These are phyloP conservation scores for Lutjanus argentimaculatus DNA, from an alignment of 2,797 vertebrate genomes.

Conservation along the genomic window DNA sequence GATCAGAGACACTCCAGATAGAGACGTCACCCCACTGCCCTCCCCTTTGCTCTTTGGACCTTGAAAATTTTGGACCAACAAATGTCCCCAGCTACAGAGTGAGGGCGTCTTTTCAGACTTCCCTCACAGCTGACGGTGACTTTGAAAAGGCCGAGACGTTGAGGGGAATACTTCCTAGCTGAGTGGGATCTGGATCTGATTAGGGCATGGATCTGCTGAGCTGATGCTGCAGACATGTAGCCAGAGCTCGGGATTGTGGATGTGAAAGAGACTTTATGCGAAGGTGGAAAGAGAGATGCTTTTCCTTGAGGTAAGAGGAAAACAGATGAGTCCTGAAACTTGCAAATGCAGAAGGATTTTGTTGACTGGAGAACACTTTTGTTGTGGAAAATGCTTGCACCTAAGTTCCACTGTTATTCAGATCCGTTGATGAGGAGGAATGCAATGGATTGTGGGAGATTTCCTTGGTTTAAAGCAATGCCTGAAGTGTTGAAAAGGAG, in stretches of 20 bases:
- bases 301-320: slow-evolving; percentile 76
- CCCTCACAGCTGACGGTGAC: slow-evolving; percentile 26
- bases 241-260: slow-evolving; percentile 37
- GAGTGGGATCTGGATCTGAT: slow-evolving; percentile 67
- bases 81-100: slow-evolving; percentile 8
- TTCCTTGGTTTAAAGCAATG: not conserved
- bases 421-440: slow-evolving; percentile 10
- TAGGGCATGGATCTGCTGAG: slow-evolving; percentile 53
- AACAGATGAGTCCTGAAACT: slow-evolving; percentile 25
- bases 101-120: slow-evolving; percentile 13
- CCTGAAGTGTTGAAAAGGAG: slow-evolving; percentile 11
- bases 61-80: slow-evolving; percentile 1
- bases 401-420: not conserved
- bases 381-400: slow-evolving; percentile 10
- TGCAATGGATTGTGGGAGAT: slow-evolving; percentile 27
- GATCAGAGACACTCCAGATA: slow-evolving; percentile 69
- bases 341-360: slow-evolving; percentile 11
- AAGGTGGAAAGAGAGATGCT: slow-evolving; percentile 67
- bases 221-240: slow-evolving; percentile 57
- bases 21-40: slow-evolving; percentile 61
- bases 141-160: slow-evolving; percentile 38
- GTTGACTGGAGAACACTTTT: slow-evolving; percentile 5
- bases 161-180: slow-evolving; percentile 40
- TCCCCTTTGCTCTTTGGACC: slow-evolving; percentile 51
- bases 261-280: slow-evolving; percentile 53